Conservation (phyloP, 64 coral and sea anemone species). For the Pocillopora damicornis region DNA sequence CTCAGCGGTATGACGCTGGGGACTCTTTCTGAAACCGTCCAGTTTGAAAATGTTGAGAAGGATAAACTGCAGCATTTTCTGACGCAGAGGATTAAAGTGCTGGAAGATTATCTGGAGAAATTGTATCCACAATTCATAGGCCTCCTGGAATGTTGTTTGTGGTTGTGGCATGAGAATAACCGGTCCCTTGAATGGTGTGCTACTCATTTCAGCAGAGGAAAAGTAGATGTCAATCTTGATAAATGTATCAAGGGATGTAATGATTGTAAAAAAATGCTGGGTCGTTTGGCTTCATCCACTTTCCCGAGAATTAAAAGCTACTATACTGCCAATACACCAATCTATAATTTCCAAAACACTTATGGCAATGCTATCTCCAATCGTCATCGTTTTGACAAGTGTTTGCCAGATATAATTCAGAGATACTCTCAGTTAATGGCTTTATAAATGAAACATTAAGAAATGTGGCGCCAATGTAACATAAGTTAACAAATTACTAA, state of each 20-base stretch:
- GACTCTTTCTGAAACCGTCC: background rate
- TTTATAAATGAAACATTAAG: too few relatives aligned
- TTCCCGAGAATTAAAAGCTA: too few relatives aligned
- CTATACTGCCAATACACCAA: too few relatives aligned
- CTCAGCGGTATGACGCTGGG: background rate
- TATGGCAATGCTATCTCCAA: too few relatives aligned
- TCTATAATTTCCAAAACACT: too few relatives aligned
- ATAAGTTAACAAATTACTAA: too few relatives aligned
- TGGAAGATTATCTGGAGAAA: background rate
- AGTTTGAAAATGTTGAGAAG: background rate
- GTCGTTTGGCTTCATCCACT: background rate
- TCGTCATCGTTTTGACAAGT: background rate
- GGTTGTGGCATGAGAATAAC: background rate
- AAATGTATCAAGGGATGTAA: background rate
- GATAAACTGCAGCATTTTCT: background rate
- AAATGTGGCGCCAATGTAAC: too few relatives aligned
- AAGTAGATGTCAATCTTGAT: too few relatives aligned
- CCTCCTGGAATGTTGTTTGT: background rate
- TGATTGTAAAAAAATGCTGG: background rate
- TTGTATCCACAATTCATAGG: slow-evolving; percentile 34
- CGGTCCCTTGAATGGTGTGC: background rate
- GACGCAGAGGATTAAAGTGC: background rate
- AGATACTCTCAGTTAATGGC: background rate
- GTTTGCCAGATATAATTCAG: background rate
- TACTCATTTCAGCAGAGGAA: background rate